Conservation (phyloP, 1,140 invertebrate genomes). For the Anoplolepis gracilipes region DNA sequence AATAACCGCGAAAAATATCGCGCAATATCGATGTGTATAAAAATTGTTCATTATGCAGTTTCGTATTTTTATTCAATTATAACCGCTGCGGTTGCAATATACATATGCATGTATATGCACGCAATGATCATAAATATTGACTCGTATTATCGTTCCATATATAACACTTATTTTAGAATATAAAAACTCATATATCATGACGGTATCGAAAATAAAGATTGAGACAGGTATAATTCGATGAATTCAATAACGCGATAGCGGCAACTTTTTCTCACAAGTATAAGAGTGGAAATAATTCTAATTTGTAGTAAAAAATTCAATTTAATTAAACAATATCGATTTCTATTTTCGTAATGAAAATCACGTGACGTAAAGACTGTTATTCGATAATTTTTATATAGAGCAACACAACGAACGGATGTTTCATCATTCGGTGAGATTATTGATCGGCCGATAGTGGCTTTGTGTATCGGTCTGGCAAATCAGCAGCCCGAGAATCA, state of each 20-base stretch:
- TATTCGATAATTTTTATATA: conserved; percentile 5
- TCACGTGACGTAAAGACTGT: neutral
- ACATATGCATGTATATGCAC: neutral
- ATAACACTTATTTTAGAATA: neutral
- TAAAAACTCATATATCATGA: neutral
- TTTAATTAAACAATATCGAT: neutral
- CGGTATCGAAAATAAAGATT: neutral
- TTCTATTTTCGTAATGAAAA: neutral
- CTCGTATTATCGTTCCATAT: neutral
- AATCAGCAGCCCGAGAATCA: conserved; percentile 6
- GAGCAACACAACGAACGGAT: neutral
- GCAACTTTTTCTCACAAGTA: neutral
- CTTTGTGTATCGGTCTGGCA: neutral
- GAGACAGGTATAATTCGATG: neutral
- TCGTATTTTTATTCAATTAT: neutral
- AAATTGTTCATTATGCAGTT: conserved; percentile 7
- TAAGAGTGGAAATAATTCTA: neutral
- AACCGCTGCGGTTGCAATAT: neutral
- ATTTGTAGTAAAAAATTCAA: neutral
- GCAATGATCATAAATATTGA: conserved; percentile 9
- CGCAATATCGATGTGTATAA: neutral
- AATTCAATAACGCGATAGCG: neutral
- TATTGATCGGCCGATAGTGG: conserved; percentile 42
- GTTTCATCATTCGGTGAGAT: conserved; percentile 4
- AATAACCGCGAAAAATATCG: neutral